Evolutionary conservation across 2,797 vertebrate genomes (phyloP), one percentile per base, ranked within the genome.

Genomic region (Mareca strepera): DNA sequence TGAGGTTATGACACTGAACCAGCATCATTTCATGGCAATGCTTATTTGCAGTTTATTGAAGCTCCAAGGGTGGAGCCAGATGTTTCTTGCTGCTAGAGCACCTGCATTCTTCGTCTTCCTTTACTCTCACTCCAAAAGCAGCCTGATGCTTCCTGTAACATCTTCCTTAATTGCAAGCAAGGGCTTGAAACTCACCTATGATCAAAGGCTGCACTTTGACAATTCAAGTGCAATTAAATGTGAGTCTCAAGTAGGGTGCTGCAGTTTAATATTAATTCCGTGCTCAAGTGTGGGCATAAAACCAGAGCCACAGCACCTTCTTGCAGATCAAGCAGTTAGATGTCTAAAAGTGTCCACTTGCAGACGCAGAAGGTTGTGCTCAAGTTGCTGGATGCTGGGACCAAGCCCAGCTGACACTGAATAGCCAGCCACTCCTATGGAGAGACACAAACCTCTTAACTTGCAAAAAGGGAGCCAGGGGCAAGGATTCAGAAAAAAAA

Each of bases 191-290:
- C 83, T 68, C 4, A 2, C 41, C 58, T 0, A 1, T 53, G 68
- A 96, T 92, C 90, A 96, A 95, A 87, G 81, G 31, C 74, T 88
- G 50, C 44, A 12, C 94, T 90, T 92, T 90, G 93, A 93, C 64
- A 81, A 68, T 74, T 91, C 72, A 88, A 64, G 68, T 63, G 78
- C 90, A 94, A 96, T 95, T 90, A 96, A 90, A 68, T 33, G 31
- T 46, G 20, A 86, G 44, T 53, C 68, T 79, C 81, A 68, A 58
- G 64, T 28, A 82, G 52, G 37, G 20, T 74, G 68, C 25, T 80
- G 64, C 56, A 80, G 48, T 90, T 95, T 86, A 60, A 91, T 82
- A 60, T 79, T 86, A 90, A 44, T 74, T 68, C 31, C 52, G 1
- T 84, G 64, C 55, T 80, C 35, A 79, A 86, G 43, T 41, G 67